phyloP scores from a whole-genome alignment of 2,888 invertebrate genomes.

The Cinara cedri region DNA sequence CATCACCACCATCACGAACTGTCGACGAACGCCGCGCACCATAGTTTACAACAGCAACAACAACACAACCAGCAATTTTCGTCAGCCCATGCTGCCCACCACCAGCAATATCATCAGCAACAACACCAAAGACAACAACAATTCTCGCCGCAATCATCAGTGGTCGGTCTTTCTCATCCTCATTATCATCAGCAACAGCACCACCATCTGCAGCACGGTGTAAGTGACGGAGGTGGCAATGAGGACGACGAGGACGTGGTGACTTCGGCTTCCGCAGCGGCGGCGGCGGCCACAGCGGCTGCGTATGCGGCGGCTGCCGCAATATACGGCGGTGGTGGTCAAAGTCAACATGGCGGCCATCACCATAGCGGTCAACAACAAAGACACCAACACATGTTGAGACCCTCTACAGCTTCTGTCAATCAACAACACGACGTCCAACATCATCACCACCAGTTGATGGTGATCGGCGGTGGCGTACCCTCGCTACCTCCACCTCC shows the following conservation, averaged over 20 bases:
- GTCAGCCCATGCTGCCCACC: not conserved
- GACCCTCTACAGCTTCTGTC: not conserved
- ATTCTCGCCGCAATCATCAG: conserved; percentile 16
- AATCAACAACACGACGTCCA: conserved; percentile 24
- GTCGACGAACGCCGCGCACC: not conserved
- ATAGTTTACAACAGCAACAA: not conserved
- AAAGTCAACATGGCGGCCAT: conserved; percentile 58
- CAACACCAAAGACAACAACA: conserved; percentile 16
- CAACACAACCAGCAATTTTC: conserved; percentile 15
- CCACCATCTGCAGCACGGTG: not conserved
- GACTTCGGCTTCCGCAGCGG: not conserved
- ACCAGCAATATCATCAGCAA: conserved; percentile 4
- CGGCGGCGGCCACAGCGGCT: conserved; percentile 63
- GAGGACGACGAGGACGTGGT: conserved; percentile 10
- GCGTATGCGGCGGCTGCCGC: conserved; percentile 61
- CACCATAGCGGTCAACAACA: not conserved
- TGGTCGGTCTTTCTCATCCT: not conserved
- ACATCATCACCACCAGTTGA: conserved; percentile 65
- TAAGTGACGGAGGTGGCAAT: not conserved
- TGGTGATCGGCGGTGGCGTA: conserved; percentile 71
- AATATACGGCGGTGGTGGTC: conserved; percentile 67
- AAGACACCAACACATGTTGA: conserved; percentile 21
- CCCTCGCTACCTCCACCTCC: conserved; percentile 67
- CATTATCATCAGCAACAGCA: conserved; percentile 32
- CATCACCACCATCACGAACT: conserved; percentile 31